Percentiles rank a stretch among this genome's conserved stretches.
Conservation (phyloP, 2,888 invertebrate species). For the Drosophila robusta region DNA sequence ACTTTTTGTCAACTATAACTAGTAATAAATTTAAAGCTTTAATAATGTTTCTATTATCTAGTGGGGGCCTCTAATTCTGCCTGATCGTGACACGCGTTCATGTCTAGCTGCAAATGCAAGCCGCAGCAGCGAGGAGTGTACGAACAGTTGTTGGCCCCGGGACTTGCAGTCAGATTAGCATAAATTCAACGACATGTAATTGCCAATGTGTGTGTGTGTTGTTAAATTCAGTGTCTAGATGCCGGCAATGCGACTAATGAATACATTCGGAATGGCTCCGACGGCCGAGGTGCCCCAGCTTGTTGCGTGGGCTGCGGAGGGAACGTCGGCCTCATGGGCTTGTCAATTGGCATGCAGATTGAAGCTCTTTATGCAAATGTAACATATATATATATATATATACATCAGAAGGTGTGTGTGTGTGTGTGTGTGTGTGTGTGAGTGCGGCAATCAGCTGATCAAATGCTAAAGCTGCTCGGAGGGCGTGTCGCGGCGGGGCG, state of each 20-base stretch:
- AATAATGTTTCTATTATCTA: too few relatives aligned
- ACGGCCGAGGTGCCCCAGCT: slow-evolving; percentile 33
- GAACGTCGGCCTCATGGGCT: slow-evolving; percentile 43
- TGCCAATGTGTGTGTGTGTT: slow-evolving; percentile 43
- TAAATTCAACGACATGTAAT: slow-evolving; percentile 72
- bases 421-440: neutral
- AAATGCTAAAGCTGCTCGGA: slow-evolving; percentile 20
- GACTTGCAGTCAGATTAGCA: slow-evolving; percentile 69
- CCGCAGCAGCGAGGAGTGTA: slow-evolving; percentile 50
- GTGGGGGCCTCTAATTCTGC: too few relatives aligned
- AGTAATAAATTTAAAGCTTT: too few relatives aligned
- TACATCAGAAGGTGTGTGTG: neutral
- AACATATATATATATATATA: neutral
- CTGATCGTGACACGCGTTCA: slow-evolving; percentile 41
- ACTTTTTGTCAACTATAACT: neutral
- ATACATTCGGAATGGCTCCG: slow-evolving; percentile 62
- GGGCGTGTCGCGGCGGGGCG: slow-evolving; percentile 12
- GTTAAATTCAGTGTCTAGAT: slow-evolving; percentile 42
- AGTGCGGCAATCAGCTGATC: slow-evolving; percentile 41
- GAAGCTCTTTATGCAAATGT: slow-evolving; percentile 13
- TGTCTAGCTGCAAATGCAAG: slow-evolving; percentile 16
- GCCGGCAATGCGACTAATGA: slow-evolving; percentile 71
- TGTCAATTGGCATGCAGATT: slow-evolving; percentile 51
- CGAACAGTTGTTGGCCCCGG: slow-evolving; percentile 62
- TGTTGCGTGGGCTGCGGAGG: slow-evolving; percentile 42